These are phyloP conservation scores for Chaetodon trifascialis DNA, from an alignment of 2,113 vertebrate genomes.

Conservation along the genomic window DNA sequence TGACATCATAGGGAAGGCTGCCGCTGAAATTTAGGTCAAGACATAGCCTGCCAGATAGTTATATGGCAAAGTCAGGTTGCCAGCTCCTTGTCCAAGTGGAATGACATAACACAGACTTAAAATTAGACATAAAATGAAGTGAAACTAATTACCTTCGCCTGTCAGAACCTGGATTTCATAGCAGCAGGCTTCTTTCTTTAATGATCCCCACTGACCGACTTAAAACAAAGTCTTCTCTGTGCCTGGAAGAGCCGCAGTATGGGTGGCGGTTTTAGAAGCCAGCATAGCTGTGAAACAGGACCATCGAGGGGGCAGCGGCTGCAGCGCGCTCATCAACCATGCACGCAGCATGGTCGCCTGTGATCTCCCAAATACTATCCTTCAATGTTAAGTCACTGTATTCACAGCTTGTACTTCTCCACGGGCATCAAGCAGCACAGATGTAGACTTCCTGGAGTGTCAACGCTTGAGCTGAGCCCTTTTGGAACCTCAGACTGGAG, in stretches of 20 bases:
- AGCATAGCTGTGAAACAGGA: slow-evolving; percentile 20
- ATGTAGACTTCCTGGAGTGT: slow-evolving; percentile 77
- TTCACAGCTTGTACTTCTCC: slow-evolving; percentile 85
- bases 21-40: slow-evolving; percentile 71
- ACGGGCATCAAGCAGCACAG: slow-evolving; percentile 81
- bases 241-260: slow-evolving; percentile 23
- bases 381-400: slow-evolving; percentile 83
- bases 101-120: slow-evolving; percentile 34
- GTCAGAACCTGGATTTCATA: slow-evolving; percentile 29
- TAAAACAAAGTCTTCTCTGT: slow-evolving; percentile 12
- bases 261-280: slow-evolving; percentile 42
- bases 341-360: slow-evolving; percentile 76
- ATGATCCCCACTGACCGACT: slow-evolving; percentile 5
- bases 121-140: slow-evolving; percentile 23
- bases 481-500: slow-evolving; percentile 51
- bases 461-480: slow-evolving; percentile 59
- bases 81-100: slow-evolving; percentile 16
- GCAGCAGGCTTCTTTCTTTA: slow-evolving; percentile 28
- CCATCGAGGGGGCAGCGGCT: slow-evolving; percentile 75
- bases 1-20: slow-evolving; percentile 75
- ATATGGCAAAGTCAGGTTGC: slow-evolving; percentile 24
- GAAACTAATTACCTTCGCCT: slow-evolving; percentile 29
- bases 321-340: slow-evolving; percentile 75
- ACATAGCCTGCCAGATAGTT: slow-evolving; percentile 52
- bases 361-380: slow-evolving; percentile 80